These are phyloP conservation scores for Tautogolabrus adspersus DNA, from an alignment of 2,113 vertebrate genomes.

Conservation along the genomic window DNA sequence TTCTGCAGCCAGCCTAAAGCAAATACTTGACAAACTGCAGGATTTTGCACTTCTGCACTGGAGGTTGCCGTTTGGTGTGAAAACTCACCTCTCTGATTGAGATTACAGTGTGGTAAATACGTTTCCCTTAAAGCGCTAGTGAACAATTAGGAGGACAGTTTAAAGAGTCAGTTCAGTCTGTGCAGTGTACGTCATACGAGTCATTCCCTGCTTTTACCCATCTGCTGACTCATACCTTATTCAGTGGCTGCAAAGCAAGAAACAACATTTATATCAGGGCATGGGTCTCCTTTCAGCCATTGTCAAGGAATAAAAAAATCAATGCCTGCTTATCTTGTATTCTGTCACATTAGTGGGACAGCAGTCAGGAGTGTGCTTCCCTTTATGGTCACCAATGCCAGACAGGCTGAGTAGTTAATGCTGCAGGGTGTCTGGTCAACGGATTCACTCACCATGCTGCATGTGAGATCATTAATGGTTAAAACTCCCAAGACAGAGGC, in stretches of 20 bases:
- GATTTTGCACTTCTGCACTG: too few species aligned
- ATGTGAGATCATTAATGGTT: constrained; percentile 38
- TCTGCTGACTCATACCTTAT: constrained; percentile 38
- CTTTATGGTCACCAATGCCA: constrained; percentile 41
- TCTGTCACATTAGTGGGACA: constrained; percentile 43
- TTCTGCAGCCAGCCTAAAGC: too few species aligned
- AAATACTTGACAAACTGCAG: too few species aligned
- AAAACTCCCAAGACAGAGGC: constrained; percentile 31
- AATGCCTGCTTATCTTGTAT: constrained; percentile 62
- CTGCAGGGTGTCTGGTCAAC: constrained; percentile 26
- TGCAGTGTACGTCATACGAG: constrained; percentile 23
- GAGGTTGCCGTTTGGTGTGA: neutral
- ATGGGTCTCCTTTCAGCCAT: constrained; percentile 52
- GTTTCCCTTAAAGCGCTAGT: constrained; percentile 13
- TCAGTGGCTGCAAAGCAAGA: constrained; percentile 34
- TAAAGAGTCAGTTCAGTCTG: constrained; percentile 23
- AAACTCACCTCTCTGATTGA: constrained; percentile 4
- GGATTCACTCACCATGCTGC: constrained; percentile 18
- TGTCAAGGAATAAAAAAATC: constrained; percentile 51
- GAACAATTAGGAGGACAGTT: constrained; percentile 24
- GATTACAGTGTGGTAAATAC: neutral
- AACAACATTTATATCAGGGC: constrained; percentile 33
- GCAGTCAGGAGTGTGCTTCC: constrained; percentile 30
- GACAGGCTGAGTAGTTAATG: constrained; percentile 17
- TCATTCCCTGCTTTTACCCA: constrained; percentile 21